Conservation (phyloP, 2,888 invertebrate genomes). For the Eledona agricola region DNA sequence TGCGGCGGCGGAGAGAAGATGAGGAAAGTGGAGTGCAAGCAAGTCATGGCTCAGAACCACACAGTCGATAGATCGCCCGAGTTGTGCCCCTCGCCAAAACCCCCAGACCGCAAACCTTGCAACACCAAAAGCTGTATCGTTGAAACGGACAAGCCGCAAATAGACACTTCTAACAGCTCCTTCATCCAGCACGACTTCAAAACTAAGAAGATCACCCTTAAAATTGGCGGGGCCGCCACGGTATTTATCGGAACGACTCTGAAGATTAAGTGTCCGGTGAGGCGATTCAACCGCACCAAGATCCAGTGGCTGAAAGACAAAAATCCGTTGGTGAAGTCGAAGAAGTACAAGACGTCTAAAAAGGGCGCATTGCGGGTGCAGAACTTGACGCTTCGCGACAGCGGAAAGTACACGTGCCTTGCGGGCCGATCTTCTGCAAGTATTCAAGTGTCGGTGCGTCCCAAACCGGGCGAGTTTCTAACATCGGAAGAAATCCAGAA, state of each 20-base stretch:
- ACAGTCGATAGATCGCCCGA: slow-evolving; percentile 80
- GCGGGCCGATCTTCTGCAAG: slow-evolving; percentile 85
- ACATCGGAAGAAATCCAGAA: slow-evolving; percentile 78
- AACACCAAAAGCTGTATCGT: slow-evolving; percentile 82
- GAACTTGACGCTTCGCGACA: slow-evolving; percentile 81
- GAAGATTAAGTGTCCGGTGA: slow-evolving; percentile 93
- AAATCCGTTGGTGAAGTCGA: slow-evolving; percentile 77
- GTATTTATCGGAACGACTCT: slow-evolving; percentile 91
- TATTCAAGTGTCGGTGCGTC: slow-evolving; percentile 81
- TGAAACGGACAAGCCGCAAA: slow-evolving; percentile 76
- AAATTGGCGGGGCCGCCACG: slow-evolving; percentile 89
- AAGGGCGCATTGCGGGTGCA: slow-evolving; percentile 90
- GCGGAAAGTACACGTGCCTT: slow-evolving; percentile 86
- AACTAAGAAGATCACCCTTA: slow-evolving; percentile 82
- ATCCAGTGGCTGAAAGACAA: slow-evolving; percentile 92
- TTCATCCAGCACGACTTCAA: slow-evolving; percentile 86
- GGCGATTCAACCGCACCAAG: slow-evolving; percentile 79
- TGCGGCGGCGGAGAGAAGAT: slow-evolving; percentile 92
- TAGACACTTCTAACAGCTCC: slow-evolving; percentile 80
- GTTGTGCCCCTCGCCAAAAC: slow-evolving; percentile 79
- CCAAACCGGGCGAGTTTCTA: slow-evolving; percentile 79
- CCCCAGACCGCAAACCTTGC: slow-evolving; percentile 82
- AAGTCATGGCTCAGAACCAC: slow-evolving; percentile 92
- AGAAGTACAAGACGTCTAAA: slow-evolving; percentile 87
- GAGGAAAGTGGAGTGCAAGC: slow-evolving; percentile 86